Evolutionary conservation across 2,797 vertebrate species (phyloP).

Genomic region (Limosa lapponica): DNA sequence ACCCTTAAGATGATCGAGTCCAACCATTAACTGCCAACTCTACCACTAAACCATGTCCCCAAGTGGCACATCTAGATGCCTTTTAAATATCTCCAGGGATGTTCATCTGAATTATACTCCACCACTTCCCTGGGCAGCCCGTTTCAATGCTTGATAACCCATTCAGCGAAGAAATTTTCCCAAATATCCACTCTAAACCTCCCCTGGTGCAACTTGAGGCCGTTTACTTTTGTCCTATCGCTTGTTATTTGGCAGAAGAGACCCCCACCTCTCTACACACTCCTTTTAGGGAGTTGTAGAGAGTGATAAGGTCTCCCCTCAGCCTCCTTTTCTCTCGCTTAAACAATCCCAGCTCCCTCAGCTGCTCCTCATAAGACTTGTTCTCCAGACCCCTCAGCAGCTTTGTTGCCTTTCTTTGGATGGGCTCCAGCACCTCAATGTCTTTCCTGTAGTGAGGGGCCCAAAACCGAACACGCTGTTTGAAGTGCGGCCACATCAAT

Average conservation of each 20-base stretch:
- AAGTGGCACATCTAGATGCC: background rate
- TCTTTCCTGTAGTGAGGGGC: background rate
- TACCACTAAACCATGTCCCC: background rate
- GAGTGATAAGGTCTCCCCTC: background rate
- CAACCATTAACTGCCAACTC: background rate
- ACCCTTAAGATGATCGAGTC: background rate
- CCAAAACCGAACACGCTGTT: background rate
- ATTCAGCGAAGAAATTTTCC: background rate
- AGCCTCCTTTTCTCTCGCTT: background rate
- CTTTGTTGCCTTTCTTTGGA: background rate
- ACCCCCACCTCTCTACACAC: background rate
- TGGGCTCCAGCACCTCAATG: background rate
- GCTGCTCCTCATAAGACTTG: background rate
- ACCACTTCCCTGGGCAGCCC: background rate
- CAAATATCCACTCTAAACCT: background rate
- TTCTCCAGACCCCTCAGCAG: background rate
- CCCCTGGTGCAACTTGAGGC: background rate
- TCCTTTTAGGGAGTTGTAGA: background rate
- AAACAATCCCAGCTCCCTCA: background rate
- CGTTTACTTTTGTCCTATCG: background rate
- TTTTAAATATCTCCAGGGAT: background rate
- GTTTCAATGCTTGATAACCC: background rate
- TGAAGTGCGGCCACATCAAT: background rate
- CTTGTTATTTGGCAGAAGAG: background rate
- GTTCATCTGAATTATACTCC: background rate